phyloP scores from a whole-genome alignment of 2,113 vertebrate genomes.

The Triplophysa tibetana region DNA sequence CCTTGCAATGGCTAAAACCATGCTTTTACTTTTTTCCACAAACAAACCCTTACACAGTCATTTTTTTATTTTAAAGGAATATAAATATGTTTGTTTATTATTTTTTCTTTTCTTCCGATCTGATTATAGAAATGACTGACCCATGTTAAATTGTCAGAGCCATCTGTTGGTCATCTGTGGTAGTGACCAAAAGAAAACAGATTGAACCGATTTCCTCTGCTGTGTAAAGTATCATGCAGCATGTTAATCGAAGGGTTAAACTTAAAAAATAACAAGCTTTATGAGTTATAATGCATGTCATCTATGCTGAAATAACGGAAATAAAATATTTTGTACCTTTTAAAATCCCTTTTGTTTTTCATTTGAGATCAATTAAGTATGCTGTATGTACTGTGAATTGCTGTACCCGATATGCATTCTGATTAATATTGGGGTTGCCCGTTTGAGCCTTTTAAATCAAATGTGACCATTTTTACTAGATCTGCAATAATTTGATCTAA shows the following conservation, averaged over 20 bases:
- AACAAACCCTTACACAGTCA: neutral
- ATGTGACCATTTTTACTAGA: too few relatives aligned
- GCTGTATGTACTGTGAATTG: too few relatives aligned
- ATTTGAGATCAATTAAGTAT: too few relatives aligned
- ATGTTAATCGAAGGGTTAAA: neutral
- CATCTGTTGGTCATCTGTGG: conserved; percentile 49
- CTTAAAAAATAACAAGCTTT: neutral
- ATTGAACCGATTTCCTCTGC: neutral
- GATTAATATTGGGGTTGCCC: neutral
- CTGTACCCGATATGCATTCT: neutral
- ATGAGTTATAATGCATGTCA: neutral
- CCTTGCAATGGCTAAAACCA: too few relatives aligned
- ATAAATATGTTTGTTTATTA: neutral
- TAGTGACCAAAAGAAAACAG: conserved; percentile 20
- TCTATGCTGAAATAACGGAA: too few relatives aligned
- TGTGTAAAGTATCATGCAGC: neutral
- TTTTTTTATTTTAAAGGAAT: neutral
- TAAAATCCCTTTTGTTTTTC: too few relatives aligned
- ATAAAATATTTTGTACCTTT: too few relatives aligned
- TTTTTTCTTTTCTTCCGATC: neutral
- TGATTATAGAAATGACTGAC: neutral
- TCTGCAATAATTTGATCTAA: too few relatives aligned
- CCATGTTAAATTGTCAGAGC: neutral
- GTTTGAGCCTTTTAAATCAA: too few relatives aligned
- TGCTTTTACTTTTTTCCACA: neutral